A percentile compares a stretch with the other conserved stretches of the same genome.
Conservation (phyloP, 2,888 invertebrate species). For the Mythimna vitellina region DNA sequence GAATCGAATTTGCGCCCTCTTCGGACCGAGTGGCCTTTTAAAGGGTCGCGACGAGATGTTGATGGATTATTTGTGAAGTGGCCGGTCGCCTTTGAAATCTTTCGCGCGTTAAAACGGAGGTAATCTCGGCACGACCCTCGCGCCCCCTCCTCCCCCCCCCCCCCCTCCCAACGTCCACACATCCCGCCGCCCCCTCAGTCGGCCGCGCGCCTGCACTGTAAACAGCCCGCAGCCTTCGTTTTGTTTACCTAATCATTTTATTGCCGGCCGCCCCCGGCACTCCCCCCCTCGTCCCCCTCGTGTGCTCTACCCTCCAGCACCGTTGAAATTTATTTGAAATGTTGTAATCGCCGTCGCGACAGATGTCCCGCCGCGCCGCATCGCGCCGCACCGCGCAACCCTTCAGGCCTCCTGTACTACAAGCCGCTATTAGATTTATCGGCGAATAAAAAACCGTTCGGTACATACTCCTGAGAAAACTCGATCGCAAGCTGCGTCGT, state of each 20-base stretch:
- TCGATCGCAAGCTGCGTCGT: constrained; percentile 86
- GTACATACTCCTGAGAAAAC: constrained; percentile 84
- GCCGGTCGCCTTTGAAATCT: constrained; percentile 88
- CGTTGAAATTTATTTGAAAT: constrained; percentile 77
- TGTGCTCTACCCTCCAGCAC: constrained; percentile 54
- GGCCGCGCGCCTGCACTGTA: constrained; percentile 65
- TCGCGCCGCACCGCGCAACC: constrained; percentile 63
- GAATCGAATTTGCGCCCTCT: constrained; percentile 84
- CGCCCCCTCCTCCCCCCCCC: constrained; percentile 58
- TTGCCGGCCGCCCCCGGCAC: constrained; percentile 70
- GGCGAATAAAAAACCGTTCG: constrained; percentile 74
- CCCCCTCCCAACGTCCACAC: constrained; percentile 29
- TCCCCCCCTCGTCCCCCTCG: constrained; percentile 50
- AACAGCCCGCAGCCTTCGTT: constrained; percentile 81
- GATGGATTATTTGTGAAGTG: constrained; percentile 90
- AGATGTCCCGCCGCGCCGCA: constrained; percentile 71
- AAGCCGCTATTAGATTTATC: constrained; percentile 82
- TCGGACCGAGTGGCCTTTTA: constrained; percentile 77
- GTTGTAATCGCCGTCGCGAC: constrained; percentile 76
- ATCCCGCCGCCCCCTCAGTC: constrained; percentile 42
- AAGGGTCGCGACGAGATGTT: constrained; percentile 82
- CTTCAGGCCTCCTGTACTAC: constrained; percentile 82
- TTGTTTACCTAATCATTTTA: constrained; percentile 89
- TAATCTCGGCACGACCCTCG: constrained; percentile 80
- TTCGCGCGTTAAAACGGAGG: constrained; percentile 90